Percentiles rank a stretch among this genome's conserved stretches.
Evolutionary conservation across 1,140 invertebrate genomes (phyloP).

Genomic region (Macrosteles quadrilineatus): DNA sequence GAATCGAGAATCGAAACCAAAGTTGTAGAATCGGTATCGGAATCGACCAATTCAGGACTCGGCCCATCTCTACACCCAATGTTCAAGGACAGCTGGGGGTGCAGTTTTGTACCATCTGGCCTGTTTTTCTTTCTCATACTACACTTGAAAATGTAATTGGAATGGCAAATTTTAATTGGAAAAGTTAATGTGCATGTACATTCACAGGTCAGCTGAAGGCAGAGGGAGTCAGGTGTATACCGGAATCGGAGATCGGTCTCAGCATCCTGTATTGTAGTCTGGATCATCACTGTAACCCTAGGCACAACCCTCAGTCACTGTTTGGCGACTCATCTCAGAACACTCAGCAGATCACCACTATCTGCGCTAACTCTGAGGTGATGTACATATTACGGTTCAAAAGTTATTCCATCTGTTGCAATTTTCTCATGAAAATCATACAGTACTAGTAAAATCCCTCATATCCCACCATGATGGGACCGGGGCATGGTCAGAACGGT

Average conservation of each 20-base stretch:
- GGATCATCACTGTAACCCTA: conserved; percentile 52
- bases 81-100: no score
- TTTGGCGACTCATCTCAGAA: neutral
- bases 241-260: conserved; percentile 52
- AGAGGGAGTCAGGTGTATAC: conserved; percentile 46
- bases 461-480: no score
- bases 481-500: no score
- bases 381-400: no score
- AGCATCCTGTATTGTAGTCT: conserved; percentile 51
- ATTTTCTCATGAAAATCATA: no score
- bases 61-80: no score
- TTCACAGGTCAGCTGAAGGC: conserved; percentile 32
- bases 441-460: no score
- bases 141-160: neutral
- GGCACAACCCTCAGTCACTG: conserved; percentile 3
- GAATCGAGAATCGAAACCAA: no score
- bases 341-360: neutral
- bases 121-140: neutral
- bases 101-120: no score
- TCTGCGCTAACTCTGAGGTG: conserved; percentile 11
- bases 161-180: neutral
- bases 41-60: no score
- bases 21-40: no score
- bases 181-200: neutral
- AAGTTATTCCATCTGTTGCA: no score